Percentiles rank a stretch among this genome's conserved stretches.
Evolutionary conservation across 2,888 invertebrate species (phyloP).

Genomic region (Acronicta psi): DNA sequence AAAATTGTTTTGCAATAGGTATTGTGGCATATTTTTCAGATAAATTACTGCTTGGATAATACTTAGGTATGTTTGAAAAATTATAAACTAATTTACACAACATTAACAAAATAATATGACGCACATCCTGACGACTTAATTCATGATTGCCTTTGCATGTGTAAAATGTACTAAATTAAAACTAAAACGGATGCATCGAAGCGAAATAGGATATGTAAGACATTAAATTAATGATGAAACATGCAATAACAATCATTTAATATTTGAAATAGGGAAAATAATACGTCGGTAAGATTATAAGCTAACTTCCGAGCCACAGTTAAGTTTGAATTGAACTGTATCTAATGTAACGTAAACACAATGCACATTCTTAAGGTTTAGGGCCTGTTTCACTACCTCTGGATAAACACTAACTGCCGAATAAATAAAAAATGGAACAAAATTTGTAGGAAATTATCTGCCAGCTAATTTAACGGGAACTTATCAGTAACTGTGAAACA

Average conservation of each 20-base stretch:
- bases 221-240: slow-evolving; percentile 4
- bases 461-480: too few relatives aligned
- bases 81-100: too few relatives aligned
- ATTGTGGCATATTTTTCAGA: not conserved
- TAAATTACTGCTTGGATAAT: slow-evolving; percentile 4
- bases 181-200: slow-evolving; percentile 19
- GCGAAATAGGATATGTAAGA: slow-evolving; percentile 19
- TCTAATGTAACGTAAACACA: too few relatives aligned
- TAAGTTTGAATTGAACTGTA: too few relatives aligned
- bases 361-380: too few relatives aligned
- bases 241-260: slow-evolving; percentile 9
- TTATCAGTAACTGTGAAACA: too few relatives aligned
- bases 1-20: slow-evolving; percentile 4
- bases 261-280: not conserved
- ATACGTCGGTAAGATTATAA: too few relatives aligned
- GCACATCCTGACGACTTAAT: not conserved
- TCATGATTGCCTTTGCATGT: slow-evolving; percentile 9
- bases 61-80: slow-evolving; percentile 20
- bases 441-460: too few relatives aligned
- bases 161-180: slow-evolving; percentile 11
- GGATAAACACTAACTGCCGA: too few relatives aligned
- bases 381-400: too few relatives aligned
- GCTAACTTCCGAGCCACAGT: too few relatives aligned
- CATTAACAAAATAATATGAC: not conserved
- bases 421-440: too few relatives aligned